Base-by-base conservation (phyloP, 2,113 vertebrate species). In the Buteo buteo region DNA sequence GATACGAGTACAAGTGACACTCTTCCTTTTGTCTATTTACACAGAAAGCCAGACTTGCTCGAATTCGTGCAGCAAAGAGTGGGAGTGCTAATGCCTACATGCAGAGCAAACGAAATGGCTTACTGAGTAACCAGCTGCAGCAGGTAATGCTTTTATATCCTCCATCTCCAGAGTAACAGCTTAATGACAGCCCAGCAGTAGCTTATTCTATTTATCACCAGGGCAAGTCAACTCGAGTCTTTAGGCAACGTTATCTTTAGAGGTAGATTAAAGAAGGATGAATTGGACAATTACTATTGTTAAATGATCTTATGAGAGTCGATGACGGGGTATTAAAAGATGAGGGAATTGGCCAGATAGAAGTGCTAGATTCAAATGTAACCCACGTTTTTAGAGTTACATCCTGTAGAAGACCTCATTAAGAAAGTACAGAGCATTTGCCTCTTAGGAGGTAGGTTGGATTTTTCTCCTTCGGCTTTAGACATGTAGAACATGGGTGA, bases 91-190 rank as follows among this genome's bases (percentile, higher is more conserved):
- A 99, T 80, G 99, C 99, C 88, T 99, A 99, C 98, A 99, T 99
- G 99, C 99, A 99, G 98, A 99, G 99, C 98, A 99, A 99, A 98
- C 98, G 99, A 96, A 99, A 99, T 36, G 99, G 99, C 97, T 98
- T 99, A 97, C 98, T 99, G 97, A 98, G 97, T 94, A 98, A 99
- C 97, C 98, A 98, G 52, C 98, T 99, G 94, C 98, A 99, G 98
- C 98, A 99, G 99, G 99, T 99, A 98, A 98, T 88, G 94, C 45
- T 72, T 49, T 47, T 45, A 57, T 57, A 73, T 38, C 52, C 80
- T 87, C 71, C 70, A 47, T 44, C 76, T 92, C 91, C 59, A 65
- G 49, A 91, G 32, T 42, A 88, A 67, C 54, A 61, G 47, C 74
- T 92, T 93, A 90, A 90, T 90, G 81, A 88, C 55, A 91, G 84